Evolutionary conservation across 2,113 vertebrate genomes (phyloP), one percentile per base, ranked within the genome.

Genomic region (Hippopotamus amphibius): DNA sequence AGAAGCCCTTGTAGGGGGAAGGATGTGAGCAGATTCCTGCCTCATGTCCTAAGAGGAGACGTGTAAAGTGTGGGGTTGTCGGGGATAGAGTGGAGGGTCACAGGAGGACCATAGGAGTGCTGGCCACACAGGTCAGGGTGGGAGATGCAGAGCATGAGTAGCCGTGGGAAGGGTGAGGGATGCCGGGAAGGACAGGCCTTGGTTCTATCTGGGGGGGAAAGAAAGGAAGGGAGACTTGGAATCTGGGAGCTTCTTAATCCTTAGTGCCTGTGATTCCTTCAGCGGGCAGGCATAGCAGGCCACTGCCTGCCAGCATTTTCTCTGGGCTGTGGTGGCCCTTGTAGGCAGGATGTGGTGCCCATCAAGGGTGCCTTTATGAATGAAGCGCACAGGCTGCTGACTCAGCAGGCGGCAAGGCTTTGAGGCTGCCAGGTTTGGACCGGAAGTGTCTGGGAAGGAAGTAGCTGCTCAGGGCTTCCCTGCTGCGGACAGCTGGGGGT

Each of bases 381-480:
- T 92, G 76, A 88, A 61, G 88, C 4, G 0, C 1, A 3, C 13
- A 74, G 63, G 61, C 80, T 92, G 92, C 94, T 97, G 95, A 97
- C 69, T 96, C 97, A 93, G 95, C 96, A n/a, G 84, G n/a, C 14
- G 3, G 66, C 2, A 0, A 43, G 50, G 61, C 95, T 74, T 68
- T 85, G 81, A 95, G 65, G 88, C 57, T 21, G 7, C 87, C 66
- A 37, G 95, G 74, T 57, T 74, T 59, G 81, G 61, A 68, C 65
- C 0, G 81, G 95, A 97, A 96, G 92, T 15, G 33, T 91, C 93
- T 97, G 68, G 93, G 74, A 79, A 95, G 97, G 96, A 97, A 96
- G 96, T 80, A 68, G 94, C 71, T 79, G 80, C 93, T 76, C 26
- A 59, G 95, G 97, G 93, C 50, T 97, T 97, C 91, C 96, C 97